These are phyloP conservation scores for Phaenicophaeus curvirostris DNA, from an alignment of 2,797 vertebrate genomes.

Conservation along the genomic window DNA sequence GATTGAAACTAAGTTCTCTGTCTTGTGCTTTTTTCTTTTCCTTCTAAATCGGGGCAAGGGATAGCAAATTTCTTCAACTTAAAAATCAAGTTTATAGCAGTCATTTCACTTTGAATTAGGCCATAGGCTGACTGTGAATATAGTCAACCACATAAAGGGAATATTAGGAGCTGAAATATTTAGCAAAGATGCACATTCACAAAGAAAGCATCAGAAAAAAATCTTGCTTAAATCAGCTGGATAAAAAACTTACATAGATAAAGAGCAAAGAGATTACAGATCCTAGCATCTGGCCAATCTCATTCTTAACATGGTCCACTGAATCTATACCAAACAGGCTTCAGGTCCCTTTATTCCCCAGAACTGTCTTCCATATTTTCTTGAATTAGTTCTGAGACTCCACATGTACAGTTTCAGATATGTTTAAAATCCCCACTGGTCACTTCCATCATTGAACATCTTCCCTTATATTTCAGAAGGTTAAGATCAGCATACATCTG, in stretches of 20 bases:
- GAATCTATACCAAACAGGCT: neutral
- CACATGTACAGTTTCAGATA: neutral
- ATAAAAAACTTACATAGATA: neutral
- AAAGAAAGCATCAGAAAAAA: neutral
- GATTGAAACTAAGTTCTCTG: neutral
- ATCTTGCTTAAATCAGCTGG: neutral
- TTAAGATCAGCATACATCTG: neutral
- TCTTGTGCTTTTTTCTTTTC: neutral
- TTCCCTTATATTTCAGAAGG: neutral
- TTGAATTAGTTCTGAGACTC: neutral
- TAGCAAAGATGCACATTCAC: neutral
- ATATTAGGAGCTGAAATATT: neutral
- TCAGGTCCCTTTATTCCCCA: neutral
- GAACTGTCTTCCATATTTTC: neutral
- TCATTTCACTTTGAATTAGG: neutral
- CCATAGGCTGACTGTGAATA: neutral
- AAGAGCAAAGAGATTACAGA: neutral
- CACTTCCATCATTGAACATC: neutral
- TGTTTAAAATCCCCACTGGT: neutral
- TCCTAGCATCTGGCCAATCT: neutral
- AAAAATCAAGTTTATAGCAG: neutral
- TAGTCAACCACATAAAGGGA: neutral
- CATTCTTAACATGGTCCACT: neutral
- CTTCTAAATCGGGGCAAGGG: neutral
- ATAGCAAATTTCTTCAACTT: neutral